Conservation (phyloP, 2,797 vertebrate genomes). For the Argentina silus region DNA sequence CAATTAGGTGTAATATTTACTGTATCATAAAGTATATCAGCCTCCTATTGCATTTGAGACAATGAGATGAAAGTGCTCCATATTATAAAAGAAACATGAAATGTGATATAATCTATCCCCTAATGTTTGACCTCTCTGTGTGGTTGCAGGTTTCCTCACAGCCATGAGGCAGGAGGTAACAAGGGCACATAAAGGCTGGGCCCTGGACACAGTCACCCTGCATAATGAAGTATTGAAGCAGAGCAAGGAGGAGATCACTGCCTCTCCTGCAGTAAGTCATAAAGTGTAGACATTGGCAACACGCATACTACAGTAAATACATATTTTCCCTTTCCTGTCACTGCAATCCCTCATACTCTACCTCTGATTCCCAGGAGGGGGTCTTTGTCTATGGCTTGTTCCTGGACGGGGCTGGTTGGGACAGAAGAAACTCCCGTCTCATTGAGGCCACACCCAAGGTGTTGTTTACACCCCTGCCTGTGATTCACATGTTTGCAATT, state of each 20-base stretch:
- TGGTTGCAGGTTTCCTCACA: slow-evolving; percentile 79
- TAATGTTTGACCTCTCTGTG: neutral
- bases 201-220: slow-evolving; percentile 82
- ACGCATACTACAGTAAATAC: neutral
- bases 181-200: slow-evolving; percentile 86
- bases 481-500: slow-evolving; percentile 82
- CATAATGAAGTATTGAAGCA: slow-evolving; percentile 82
- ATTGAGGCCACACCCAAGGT: slow-evolving; percentile 81
- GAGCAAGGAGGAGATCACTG: slow-evolving; percentile 77
- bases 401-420: slow-evolving; percentile 85
- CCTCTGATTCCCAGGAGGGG: slow-evolving; percentile 74
- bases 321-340: neutral
- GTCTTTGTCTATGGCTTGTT: slow-evolving; percentile 84
- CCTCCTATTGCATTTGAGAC: neutral
- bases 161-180: slow-evolving; percentile 88
- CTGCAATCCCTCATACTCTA: neutral
- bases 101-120: neutral
- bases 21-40: neutral
- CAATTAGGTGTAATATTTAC: neutral
- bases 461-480: slow-evolving; percentile 80
- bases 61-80: neutral
- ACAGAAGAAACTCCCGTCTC: slow-evolving; percentile 75
- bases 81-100: neutral
- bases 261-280: slow-evolving; percentile 53
- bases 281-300: neutral